These are phyloP conservation scores for Enteromius paludinosus DNA, from an alignment of 2,797 vertebrate genomes.

Conservation along the genomic window DNA sequence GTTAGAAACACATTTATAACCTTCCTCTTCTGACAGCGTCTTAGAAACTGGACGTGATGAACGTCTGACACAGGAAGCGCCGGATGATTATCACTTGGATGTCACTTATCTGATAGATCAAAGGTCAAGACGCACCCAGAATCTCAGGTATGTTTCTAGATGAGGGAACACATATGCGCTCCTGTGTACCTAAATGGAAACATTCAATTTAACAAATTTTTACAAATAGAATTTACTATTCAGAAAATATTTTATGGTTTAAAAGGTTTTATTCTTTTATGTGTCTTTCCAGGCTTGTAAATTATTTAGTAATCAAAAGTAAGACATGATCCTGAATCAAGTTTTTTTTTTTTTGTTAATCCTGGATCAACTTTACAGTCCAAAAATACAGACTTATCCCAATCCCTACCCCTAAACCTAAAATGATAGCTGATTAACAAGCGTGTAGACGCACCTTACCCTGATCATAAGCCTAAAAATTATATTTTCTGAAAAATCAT, in stretches of 20 bases:
- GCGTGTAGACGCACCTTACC: too few relatives aligned
- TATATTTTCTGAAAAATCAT: too few relatives aligned
- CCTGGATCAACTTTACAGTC: too few relatives aligned
- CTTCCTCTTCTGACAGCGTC: constrained; percentile 8
- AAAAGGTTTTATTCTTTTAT: background rate
- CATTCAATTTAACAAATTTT: background rate
- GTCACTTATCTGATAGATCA: constrained; percentile 22
- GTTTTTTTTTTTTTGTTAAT: too few relatives aligned
- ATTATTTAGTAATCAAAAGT: background rate
- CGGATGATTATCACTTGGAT: constrained; percentile 27
- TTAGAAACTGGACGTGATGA: background rate
- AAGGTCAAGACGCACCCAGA: constrained; percentile 32
- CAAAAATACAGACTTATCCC: too few relatives aligned
- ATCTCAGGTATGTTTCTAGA: constrained; percentile 26
- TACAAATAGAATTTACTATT: background rate
- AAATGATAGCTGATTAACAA: too few relatives aligned
- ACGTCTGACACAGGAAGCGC: constrained; percentile 16
- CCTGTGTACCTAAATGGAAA: background rate
- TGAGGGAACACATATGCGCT: background rate
- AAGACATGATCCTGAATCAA: too few relatives aligned
- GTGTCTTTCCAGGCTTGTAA: background rate
- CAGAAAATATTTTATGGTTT: background rate
- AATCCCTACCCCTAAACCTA: too few relatives aligned
- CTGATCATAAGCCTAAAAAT: too few relatives aligned
- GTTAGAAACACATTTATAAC: constrained; percentile 14